Base-by-base conservation (phyloP, 2,888 invertebrate species). In the Rapana venosa region DNA sequence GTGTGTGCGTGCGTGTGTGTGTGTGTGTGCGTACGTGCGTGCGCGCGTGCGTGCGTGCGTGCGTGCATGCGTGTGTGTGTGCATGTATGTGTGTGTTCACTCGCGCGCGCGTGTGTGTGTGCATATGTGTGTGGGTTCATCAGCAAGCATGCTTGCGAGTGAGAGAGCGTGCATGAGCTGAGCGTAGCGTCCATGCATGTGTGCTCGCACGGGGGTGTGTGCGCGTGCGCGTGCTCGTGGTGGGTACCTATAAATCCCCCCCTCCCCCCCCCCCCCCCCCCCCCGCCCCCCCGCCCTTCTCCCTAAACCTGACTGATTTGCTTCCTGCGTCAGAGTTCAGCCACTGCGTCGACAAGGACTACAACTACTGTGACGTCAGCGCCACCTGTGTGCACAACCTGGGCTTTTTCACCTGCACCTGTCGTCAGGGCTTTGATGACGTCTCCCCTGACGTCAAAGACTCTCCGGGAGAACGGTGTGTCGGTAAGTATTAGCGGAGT, bases 331-430 rank as follows among this genome's bases (percentile, higher is more conserved):
- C 92, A 92, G 92, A 92, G 86, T 90, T 90, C 83, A 92, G 91
- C 85, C 92, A 92, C 58, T 92, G 92, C 58, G 89, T 92, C 36
- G 91, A 91, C 85, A 87, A 86, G 32, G 85, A 90, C 17, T 90
- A 92, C 90, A 92, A 92, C 89, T 92, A 92, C 85, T 92, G 92
- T 88, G 90, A 90, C 90, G 47, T 36, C 36, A 91, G 90, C 87
- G 92, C 92, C 6, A 58, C 88, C 35, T 92, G 92, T 86, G 88
- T 88, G 0, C 90, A 92, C 87, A 87, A 56, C 26, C 88, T 89
- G 88, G 87, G 90, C 0, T 90, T 91, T 1, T 92, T 92, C 86
- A 89, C 92, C n/a, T 93, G 93, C 85, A 90, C 90, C 8, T 93
- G 93, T 81, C 83, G 90, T 20, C 89, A 89, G 30, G 93, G 93